A percentile compares a stretch with the other conserved stretches of the same genome.
These are phyloP conservation scores for Montipora capitata DNA, from an alignment of 92 coral and sea anemone species.

Conservation along the genomic window DNA sequence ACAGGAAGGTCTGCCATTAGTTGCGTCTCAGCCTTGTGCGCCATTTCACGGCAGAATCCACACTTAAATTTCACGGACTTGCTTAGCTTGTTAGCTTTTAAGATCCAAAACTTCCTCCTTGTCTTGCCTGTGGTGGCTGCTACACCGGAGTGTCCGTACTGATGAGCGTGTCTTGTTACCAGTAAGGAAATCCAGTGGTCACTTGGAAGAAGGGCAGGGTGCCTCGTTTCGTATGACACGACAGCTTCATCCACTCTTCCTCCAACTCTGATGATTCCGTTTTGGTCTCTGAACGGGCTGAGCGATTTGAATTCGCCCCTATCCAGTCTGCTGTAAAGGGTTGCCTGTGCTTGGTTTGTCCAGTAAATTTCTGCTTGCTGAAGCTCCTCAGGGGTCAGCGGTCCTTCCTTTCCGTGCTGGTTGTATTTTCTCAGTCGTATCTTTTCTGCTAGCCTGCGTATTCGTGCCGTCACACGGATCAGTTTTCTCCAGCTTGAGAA, in stretches of 20 bases:
- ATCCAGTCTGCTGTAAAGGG: constrained; percentile 11
- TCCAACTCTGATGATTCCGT: constrained; percentile 76
- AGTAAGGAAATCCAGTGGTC: no score
- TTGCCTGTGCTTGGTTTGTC: constrained; percentile 46
- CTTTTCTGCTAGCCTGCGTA: not conserved
- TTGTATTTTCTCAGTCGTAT: not conserved
- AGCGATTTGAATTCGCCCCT: constrained; percentile 59
- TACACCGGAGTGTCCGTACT: constrained; percentile 40
- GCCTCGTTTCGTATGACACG: constrained; percentile 65
- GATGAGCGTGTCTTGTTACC: no score
- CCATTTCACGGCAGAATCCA: constrained; percentile 16
- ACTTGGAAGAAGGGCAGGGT: not conserved
- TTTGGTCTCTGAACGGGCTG: constrained; percentile 66
- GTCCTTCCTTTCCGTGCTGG: not conserved
- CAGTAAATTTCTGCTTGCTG: constrained; percentile 55
- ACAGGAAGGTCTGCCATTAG: constrained; percentile 38
- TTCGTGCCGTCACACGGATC: constrained; percentile 60
- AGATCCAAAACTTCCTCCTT: not conserved
- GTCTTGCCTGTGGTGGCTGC: constrained; percentile 67
- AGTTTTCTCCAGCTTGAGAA: constrained; percentile 60
- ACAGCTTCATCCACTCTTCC: constrained; percentile 70
- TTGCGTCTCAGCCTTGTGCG: constrained; percentile 28
- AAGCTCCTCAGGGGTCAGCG: constrained; percentile 46
- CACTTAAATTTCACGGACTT: constrained; percentile 68
- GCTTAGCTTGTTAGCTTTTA: constrained; percentile 61